Conservation (phyloP, 2,797 vertebrate species). For the Pelobates cultripes region DNA sequence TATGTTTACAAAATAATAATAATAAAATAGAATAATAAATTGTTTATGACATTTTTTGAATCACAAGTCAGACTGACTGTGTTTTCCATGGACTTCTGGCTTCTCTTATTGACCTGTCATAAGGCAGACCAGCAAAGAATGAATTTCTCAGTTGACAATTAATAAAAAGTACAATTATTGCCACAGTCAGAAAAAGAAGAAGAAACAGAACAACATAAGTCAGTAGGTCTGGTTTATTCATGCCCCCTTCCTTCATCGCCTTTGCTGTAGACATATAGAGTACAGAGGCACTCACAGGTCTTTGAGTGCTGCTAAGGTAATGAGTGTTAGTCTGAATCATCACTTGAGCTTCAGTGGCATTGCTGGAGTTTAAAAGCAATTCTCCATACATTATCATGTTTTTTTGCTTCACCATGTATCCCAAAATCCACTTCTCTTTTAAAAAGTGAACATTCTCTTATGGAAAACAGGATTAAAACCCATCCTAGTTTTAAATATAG, state of each 20-base stretch:
- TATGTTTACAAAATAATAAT: neutral
- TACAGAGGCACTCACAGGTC: constrained; percentile 86
- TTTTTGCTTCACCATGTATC: constrained; percentile 37
- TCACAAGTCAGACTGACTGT: constrained; percentile 64
- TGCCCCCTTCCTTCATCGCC: constrained; percentile 85
- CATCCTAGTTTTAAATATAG: too few relatives aligned
- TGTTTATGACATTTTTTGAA: neutral
- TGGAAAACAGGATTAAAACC: too few relatives aligned
- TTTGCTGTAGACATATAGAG: constrained; percentile 88
- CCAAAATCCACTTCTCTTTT: constrained; percentile 23
- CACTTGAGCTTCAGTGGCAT: constrained; percentile 80
- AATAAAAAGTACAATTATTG: constrained; percentile 95
- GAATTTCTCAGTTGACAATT: constrained; percentile 97
- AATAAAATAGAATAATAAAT: neutral
- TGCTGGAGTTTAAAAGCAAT: constrained; percentile 88
- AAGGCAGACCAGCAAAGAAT: constrained; percentile 95
- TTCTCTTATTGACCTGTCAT: constrained; percentile 94
- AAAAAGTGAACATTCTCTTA: too few relatives aligned
- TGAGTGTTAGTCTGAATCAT: constrained; percentile 84
- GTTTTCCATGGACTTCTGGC: constrained; percentile 93
- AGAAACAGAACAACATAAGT: constrained; percentile 95
- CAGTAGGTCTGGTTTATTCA: constrained; percentile 90
- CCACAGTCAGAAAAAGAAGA: constrained; percentile 88
- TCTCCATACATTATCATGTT: constrained; percentile 86
- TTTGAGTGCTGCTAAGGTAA: constrained; percentile 84